Percentiles rank a stretch among this genome's conserved stretches.
These are phyloP conservation scores for Symphodus melops DNA, from an alignment of 2,113 vertebrate genomes.

Conservation along the genomic window DNA sequence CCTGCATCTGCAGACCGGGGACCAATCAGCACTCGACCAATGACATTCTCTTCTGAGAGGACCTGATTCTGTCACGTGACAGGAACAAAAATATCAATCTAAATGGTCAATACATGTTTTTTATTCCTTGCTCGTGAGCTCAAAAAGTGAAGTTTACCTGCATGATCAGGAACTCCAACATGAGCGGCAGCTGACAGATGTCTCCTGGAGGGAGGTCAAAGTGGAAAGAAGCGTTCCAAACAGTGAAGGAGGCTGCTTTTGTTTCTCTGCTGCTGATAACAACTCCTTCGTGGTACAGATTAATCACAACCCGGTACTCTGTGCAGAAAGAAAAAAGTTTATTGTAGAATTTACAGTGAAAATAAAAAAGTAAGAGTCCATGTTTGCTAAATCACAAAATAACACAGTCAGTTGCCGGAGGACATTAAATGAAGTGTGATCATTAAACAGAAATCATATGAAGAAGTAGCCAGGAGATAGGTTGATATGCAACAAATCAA, in stretches of 20 bases:
- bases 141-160: constrained; percentile 61
- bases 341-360: no score
- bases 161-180: constrained; percentile 76
- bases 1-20: constrained; percentile 59
- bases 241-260: constrained; percentile 49
- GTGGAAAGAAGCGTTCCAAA: constrained; percentile 82
- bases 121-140: background rate
- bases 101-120: background rate
- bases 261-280: constrained; percentile 75
- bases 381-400: no score
- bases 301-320: constrained; percentile 80
- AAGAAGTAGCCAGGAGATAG: background rate
- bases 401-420: no score
- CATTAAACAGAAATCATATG: background rate
- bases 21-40: constrained; percentile 77
- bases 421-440: no score
- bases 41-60: constrained; percentile 47
- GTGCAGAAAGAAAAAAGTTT: constrained; percentile 1
- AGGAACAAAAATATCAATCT: background rate
- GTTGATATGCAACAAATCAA: no score
- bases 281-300: constrained; percentile 62
- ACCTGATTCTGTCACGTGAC: constrained; percentile 62
- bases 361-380: no score
- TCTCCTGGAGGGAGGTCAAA: constrained; percentile 81
- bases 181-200: constrained; percentile 69